Base-by-base conservation (phyloP, 2,888 invertebrate species). In the Cryptus viduatorius region DNA sequence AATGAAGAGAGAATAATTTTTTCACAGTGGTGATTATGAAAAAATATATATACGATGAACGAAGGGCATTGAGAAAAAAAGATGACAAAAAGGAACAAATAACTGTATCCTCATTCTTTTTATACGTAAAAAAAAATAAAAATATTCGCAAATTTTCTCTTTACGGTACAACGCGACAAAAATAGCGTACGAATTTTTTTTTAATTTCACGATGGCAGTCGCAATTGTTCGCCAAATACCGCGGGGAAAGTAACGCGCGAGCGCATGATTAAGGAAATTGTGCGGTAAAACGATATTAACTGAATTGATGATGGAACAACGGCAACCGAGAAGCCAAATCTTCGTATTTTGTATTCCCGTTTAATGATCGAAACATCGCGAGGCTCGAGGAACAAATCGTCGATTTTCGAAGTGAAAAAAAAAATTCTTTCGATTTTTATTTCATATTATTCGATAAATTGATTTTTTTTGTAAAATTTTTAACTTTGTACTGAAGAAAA, bases 21-120 rank as follows among this genome's bases (percentile, higher is more conserved):
- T 31, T 59, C 59, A 24, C 31, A 4, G 44, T 64, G 48, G 10
- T 48, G 50, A 75, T 75, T 50, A 64, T 48, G 46, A 37, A 50
- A 50, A n/a, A 24, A 69, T 10, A 68, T 5, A 31, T 48, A 31
- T 53, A 56, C 44, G 44, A 46, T 24, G 12, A 61, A 61, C 67
- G 50, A 83, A 67, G 83, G 83, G 83, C 83, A 84, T 84, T 84
- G 72, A 79, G 77, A 85, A 82, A 86, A 67, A 65, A 42, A 37
- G 16, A 86, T 59, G 31, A 8, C 1, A 61, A 61, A 31, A 24
- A 19, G 10, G n/a, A 61, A 61, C 3, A 31, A n/a, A 61, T n/a
- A 8, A 56, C 64, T 72, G 19, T 64, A 73, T 80, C 50, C 71
- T 83, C 56, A 71, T 83, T 83, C 76, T 61, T 42, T 61, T 42